phyloP scores from a whole-genome alignment of 2,797 vertebrate species.

The Intellagama lesueurii region DNA sequence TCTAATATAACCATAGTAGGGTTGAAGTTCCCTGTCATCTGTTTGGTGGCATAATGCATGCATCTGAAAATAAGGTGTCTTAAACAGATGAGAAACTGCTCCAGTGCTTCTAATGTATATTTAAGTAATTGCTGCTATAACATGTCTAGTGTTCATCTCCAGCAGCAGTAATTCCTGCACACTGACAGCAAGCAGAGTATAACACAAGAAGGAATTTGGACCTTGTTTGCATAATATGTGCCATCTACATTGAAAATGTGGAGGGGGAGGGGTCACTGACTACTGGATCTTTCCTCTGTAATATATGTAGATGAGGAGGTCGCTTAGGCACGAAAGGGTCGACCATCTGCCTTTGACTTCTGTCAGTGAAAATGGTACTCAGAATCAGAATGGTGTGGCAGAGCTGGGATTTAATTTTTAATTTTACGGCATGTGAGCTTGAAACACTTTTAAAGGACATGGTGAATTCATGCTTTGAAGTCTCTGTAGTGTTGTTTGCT shows the following conservation, averaged over 20 bases:
- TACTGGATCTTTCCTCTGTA: conserved; percentile 76
- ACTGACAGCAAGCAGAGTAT: conserved; percentile 57
- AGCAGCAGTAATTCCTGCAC: conserved; percentile 55
- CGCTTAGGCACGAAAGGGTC: conserved; percentile 73
- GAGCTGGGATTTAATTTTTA: conserved; percentile 74
- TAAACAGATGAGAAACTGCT: conserved; percentile 43
- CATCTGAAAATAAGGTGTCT: conserved; percentile 68
- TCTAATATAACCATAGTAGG: conserved; percentile 20
- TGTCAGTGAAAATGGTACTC: conserved; percentile 80
- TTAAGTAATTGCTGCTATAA: conserved; percentile 62
- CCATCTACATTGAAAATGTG: conserved; percentile 75
- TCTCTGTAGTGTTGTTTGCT: conserved; percentile 63
- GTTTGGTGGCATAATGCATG: conserved; percentile 32
- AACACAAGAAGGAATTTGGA: conserved; percentile 65
- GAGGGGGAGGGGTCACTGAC: conserved; percentile 73
- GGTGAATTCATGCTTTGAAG: conserved; percentile 56
- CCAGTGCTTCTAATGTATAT: conserved; percentile 59
- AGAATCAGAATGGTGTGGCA: conserved; percentile 73
- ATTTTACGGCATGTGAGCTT: conserved; percentile 64
- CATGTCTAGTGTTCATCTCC: conserved; percentile 63
- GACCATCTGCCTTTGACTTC: conserved; percentile 76
- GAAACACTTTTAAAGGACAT: conserved; percentile 63
- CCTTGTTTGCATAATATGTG: conserved; percentile 67
- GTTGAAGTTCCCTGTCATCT: conserved; percentile 30
- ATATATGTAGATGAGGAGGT: conserved; percentile 82